Conservation (phyloP, 2,113 vertebrate species). For the Fukomys damarensis region DNA sequence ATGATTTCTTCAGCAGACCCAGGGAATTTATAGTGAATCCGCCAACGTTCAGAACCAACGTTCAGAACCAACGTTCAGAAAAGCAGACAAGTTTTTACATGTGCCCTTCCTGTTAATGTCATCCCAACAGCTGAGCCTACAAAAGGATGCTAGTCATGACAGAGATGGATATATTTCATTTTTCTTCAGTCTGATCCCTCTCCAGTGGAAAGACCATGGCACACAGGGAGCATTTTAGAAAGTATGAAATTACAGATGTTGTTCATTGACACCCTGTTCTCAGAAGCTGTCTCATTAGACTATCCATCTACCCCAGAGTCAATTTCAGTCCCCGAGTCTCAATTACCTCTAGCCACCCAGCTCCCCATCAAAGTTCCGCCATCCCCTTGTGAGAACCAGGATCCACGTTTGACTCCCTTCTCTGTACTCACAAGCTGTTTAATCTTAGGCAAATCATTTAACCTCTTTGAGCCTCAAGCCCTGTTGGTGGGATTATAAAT, state of each 20-base stretch:
- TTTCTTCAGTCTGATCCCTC: background rate
- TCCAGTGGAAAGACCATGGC: background rate
- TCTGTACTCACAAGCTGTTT: background rate
- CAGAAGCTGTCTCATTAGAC: conserved; percentile 33
- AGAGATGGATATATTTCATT: background rate
- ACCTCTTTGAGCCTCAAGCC: conserved; percentile 1
- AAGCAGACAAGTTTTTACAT: background rate
- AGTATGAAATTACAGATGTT: background rate
- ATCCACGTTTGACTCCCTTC: background rate
- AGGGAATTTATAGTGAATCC: background rate
- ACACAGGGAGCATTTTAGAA: background rate
- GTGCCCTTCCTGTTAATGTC: background rate
- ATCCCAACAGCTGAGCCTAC: background rate
- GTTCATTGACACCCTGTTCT: background rate
- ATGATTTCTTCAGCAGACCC: background rate
- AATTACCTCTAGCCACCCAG: background rate
- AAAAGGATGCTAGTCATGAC: background rate
- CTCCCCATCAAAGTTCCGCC: background rate
- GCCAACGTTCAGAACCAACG: no score
- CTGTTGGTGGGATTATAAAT: conserved; percentile 58
- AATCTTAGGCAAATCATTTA: conserved; percentile 38
- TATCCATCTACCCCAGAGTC: background rate
- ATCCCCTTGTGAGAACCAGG: background rate
- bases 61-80: no score
- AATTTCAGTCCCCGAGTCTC: background rate